A percentile compares a stretch with the other conserved stretches of the same genome.
phyloP scores from a whole-genome alignment of 2,888 invertebrate genomes.

The Villa cingulata region DNA sequence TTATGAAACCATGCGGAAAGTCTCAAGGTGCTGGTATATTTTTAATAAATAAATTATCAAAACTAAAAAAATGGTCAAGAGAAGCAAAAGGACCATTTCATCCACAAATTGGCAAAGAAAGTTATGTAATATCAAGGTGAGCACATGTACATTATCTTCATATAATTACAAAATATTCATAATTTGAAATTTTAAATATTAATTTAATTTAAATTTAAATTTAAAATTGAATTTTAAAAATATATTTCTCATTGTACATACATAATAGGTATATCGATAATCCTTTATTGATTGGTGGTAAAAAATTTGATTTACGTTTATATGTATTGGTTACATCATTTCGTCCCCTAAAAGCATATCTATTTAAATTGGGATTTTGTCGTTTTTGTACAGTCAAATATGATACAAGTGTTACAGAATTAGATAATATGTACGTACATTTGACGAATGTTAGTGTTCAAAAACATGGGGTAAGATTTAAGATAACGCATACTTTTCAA shows the following conservation, averaged over 20 bases:
- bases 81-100: slow-evolving; percentile 77
- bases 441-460: slow-evolving; percentile 96
- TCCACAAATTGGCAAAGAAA: slow-evolving; percentile 73
- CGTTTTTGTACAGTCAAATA: slow-evolving; percentile 94
- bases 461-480: slow-evolving; percentile 66
- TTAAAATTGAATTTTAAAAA: too few relatives aligned
- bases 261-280: slow-evolving; percentile 75
- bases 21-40: slow-evolving; percentile 93
- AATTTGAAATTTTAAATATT: too few relatives aligned
- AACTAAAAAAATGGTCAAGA: slow-evolving; percentile 79
- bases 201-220: not conserved
- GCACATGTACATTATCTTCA: not conserved
- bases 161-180: too few relatives aligned
- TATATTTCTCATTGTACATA: too few relatives aligned
- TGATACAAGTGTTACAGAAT: slow-evolving; percentile 71
- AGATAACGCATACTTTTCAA: too few relatives aligned
- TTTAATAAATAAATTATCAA: slow-evolving; percentile 86
- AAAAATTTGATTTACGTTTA: slow-evolving; percentile 86
- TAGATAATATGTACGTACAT: slow-evolving; percentile 89
- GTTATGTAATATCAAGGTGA: slow-evolving; percentile 85
- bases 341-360: slow-evolving; percentile 82
- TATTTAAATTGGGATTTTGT: slow-evolving; percentile 86
- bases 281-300: slow-evolving; percentile 86
- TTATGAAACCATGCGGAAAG: slow-evolving; percentile 94
- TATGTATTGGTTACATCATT: slow-evolving; percentile 90